phyloP scores from a whole-genome alignment of 2,113 vertebrate genomes.

The Ascaphus truei region DNA sequence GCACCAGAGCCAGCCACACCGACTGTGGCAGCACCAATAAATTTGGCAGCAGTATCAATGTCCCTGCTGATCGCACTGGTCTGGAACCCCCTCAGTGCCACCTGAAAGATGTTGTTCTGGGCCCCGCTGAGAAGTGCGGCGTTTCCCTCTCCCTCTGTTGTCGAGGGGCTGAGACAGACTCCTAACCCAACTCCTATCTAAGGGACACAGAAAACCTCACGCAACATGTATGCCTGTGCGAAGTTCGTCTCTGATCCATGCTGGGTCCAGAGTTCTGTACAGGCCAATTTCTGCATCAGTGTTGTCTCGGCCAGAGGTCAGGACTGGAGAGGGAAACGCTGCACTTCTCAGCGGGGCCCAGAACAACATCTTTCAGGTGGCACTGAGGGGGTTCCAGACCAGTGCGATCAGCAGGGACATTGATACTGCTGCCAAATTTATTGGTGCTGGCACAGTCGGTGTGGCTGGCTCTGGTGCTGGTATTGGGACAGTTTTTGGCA shows the following conservation, averaged over 20 bases:
- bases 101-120: no score
- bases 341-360: constrained; percentile 70
- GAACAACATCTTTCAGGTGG: constrained; percentile 69
- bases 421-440: constrained; percentile 98
- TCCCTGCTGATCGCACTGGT: no score
- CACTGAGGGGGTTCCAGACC: constrained; percentile 91
- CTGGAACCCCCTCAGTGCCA: no score
- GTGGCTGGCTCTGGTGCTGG: constrained; percentile 98
- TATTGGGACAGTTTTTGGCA: constrained; percentile 97
- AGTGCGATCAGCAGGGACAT: constrained; percentile 93
- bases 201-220: constrained; percentile 16
- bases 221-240: constrained; percentile 84
- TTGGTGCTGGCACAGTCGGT: constrained; percentile 96
- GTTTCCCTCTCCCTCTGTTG: constrained; percentile 38
- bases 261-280: constrained; percentile 86
- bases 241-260: constrained; percentile 89
- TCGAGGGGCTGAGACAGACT: constrained; percentile 46
- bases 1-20: no score
- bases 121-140: no score
- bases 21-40: no score
- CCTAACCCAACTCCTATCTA: constrained; percentile 29
- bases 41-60: no score
- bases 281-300: constrained; percentile 92
- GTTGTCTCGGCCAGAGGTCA: constrained; percentile 84
- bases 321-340: constrained; percentile 78